Evolutionary conservation across 2,888 invertebrate genomes (phyloP).

Genomic region (Oxyteleia sp.): DNA sequence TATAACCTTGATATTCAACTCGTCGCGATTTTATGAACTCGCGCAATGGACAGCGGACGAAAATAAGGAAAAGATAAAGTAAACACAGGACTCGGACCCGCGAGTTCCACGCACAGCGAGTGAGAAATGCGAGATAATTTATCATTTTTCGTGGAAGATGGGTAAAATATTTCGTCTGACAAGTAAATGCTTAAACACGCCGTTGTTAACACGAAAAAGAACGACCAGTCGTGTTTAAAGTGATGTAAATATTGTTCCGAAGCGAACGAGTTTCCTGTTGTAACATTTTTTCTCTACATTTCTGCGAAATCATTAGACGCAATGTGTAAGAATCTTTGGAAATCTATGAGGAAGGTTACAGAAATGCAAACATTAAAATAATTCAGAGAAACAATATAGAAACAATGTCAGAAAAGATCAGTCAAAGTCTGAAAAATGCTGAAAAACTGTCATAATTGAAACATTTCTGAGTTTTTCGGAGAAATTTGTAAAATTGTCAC

Average conservation of each 20-base stretch:
- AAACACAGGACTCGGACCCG: not conserved
- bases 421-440: too few species aligned
- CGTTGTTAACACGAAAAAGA: not conserved
- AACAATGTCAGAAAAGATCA: too few species aligned
- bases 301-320: too few species aligned
- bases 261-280: not conserved
- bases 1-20: constrained; percentile 2
- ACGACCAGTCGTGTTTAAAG: not conserved
- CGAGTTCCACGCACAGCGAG: not conserved
- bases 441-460: too few species aligned
- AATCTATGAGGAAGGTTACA: too few species aligned
- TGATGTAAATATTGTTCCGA: not conserved
- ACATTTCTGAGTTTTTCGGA: too few species aligned
- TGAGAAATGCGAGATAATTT: not conserved
- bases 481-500: too few species aligned
- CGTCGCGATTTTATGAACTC: constrained; percentile 1
- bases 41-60: too few species aligned
- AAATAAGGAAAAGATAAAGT: not conserved
- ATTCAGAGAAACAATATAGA: too few species aligned
- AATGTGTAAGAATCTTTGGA: too few species aligned
- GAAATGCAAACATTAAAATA: too few species aligned
- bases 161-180: not conserved
- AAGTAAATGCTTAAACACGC: not conserved
- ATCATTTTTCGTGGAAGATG: not conserved
- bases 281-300: too few species aligned